Evolutionary conservation across 2,888 invertebrate species (phyloP).

Genomic region (Sepioteuthis lessoniana): DNA sequence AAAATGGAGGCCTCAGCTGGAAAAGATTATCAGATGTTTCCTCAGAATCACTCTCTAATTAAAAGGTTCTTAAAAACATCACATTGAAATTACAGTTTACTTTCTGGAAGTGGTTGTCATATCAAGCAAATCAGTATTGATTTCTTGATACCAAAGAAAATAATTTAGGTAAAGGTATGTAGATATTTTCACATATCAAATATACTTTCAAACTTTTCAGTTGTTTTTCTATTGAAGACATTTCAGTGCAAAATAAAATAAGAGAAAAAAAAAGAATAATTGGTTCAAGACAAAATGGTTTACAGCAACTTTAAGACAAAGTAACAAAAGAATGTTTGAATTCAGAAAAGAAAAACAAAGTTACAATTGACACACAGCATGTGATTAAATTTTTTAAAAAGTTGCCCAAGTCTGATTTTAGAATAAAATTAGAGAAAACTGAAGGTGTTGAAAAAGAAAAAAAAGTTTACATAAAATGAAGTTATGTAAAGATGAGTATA

Average conservation of each 20-base stretch:
- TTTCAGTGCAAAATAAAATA: not conserved
- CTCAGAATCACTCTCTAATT: not conserved
- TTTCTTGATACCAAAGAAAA: not conserved
- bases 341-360: not conserved
- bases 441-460: constrained; percentile 10
- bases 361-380: not conserved
- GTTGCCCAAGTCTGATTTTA: constrained; percentile 11
- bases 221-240: constrained; percentile 16
- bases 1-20: constrained; percentile 16
- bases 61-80: not conserved
- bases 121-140: not conserved
- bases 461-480: not conserved
- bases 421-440: not conserved
- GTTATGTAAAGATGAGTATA: not conserved
- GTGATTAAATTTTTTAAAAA: not conserved
- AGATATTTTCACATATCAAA: constrained; percentile 33
- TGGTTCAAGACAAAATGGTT: not conserved
- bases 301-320: constrained; percentile 4
- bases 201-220: constrained; percentile 21
- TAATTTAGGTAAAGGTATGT: not conserved
- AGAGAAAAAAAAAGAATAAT: not conserved
- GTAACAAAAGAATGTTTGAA: not conserved
- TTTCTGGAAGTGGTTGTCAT: not conserved
- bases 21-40: not conserved
- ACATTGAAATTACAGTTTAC: not conserved